Evolutionary conservation across 1,140 invertebrate species (phyloP).

Genomic region (Macrobrachium nipponense): DNA sequence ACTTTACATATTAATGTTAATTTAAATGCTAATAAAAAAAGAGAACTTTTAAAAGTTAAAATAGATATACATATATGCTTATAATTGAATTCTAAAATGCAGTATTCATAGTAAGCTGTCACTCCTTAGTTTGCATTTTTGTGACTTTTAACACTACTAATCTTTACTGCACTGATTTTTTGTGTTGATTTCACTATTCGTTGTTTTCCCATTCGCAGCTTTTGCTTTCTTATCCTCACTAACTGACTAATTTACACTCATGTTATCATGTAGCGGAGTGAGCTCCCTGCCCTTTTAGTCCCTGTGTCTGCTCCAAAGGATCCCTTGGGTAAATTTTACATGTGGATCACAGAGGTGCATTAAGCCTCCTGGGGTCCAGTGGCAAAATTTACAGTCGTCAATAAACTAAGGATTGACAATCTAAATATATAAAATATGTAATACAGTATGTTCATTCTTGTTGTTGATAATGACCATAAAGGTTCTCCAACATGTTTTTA

Average conservation of each 20-base stretch:
- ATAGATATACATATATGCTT: neutral
- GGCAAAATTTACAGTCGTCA: constrained; percentile 33
- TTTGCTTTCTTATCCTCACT: constrained; percentile 17
- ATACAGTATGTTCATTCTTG: constrained; percentile 1
- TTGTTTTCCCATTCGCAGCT: neutral
- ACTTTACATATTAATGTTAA: too few species aligned
- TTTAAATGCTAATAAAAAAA: too few species aligned
- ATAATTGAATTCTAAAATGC: neutral
- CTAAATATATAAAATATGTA: constrained; percentile 18
- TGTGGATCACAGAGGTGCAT: neutral
- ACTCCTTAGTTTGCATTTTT: constrained; percentile 45
- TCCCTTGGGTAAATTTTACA: constrained; percentile 50
- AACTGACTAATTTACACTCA: constrained; percentile 25
- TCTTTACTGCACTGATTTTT: neutral
- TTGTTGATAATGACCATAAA: constrained; percentile 1
- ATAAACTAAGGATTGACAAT: constrained; percentile 55
- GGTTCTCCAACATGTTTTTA: neutral
- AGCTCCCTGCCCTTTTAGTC: constrained; percentile 32
- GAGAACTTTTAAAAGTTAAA: too few species aligned
- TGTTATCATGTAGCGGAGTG: constrained; percentile 20
- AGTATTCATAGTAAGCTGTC: constrained; percentile 14
- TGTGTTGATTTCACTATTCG: neutral
- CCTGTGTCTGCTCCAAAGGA: constrained; percentile 38
- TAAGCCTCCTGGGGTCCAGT: constrained; percentile 9
- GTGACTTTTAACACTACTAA: constrained; percentile 30